Evolutionary conservation across 1,140 invertebrate genomes (phyloP), one percentile per base, ranked within the genome.

Genomic region (Onthophagus taurus): DNA sequence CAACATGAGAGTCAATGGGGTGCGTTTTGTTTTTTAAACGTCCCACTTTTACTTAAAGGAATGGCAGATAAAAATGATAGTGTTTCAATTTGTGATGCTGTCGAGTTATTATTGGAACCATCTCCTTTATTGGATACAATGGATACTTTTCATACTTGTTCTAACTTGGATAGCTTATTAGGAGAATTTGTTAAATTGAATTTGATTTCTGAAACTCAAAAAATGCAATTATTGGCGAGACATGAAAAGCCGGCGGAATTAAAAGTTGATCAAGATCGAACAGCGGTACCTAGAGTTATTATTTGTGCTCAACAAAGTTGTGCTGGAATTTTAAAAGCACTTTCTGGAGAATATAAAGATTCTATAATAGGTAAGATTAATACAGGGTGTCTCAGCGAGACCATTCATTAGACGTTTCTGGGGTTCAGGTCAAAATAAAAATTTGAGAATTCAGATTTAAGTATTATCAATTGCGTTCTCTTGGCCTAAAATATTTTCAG

Each of bases 11-110:
- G 89, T 2, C 80, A 91, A 56, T 96, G 91, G 89, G 86, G 86
- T 14, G 89, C 89, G 13, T 94, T 95, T 60, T 89, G 84, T 8
- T 94, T 94, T 63, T 70, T 96, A 0, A 94, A 94, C 71, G 74
- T 95, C 41, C 87, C 87, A 2, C 75, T 83, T 54, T 79, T 88
- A 42, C 71, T 89, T 9, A 77, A 79, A 42, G 78, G 84, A 49
- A 57, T 89, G 8, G 75, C 83, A 44, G 67, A 67, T 3, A 62
- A 72, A 37, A 72, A 53, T 49, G 53, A 59, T 35, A 44, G 36
- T 30, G 42, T 33, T 7, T 54, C 48, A 51, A 47, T 94, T 26
- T 72, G 87, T 18, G 79, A 83, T 63, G 85, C 85, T 0, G 75
- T 96, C 50, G 85, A 94, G 60, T 69, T 85, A 31, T 63, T 94